Base-by-base conservation (phyloP, 2,888 invertebrate species). In the Sinodicranocentrus sp. region DNA sequence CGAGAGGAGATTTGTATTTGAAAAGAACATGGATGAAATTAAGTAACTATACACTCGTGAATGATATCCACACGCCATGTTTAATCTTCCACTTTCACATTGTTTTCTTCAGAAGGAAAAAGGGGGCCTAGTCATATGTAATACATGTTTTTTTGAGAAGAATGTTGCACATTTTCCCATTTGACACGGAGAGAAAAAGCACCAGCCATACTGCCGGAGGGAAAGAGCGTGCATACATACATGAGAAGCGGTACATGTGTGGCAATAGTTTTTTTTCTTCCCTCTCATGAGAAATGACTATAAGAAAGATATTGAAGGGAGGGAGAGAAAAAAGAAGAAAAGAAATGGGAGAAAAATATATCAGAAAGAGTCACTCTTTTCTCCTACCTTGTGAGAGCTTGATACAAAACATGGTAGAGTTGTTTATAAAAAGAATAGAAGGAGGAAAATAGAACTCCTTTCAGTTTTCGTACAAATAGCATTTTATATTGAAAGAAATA, bases 271-370 rank as follows among this genome's bases (percentile, higher is more conserved):
- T 71, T 70, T 57, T 10, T 19, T 33, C 33, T 33, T 10, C 10
- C 33, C 10, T 33, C 77, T 57, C 77, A 25, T 57, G 77, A 77
- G 77, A 77, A 77, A 67, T 59, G 33, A 57, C 33, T 57, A 68
- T 44, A 54, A 52, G 52, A 44, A 73, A 43, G 73, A 73, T 73
- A 75, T 75, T 54, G 75, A 75, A 75, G 48, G 25, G 72, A 33
- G 23, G 26, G 39, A 67, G 57, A 67, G 52, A 10, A 61, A 61
- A 26, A 61, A 43, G 25, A 59, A 72, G 39, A 43, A 57, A 13
- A 1, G 15, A 19, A 54, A 19, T 3, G 33, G 15, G 19, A 44
- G 25, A 63, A 61, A 43, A 65, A 25, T 3, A 63, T 19, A 33
- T 28, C 52, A 21, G 52, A n/a, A 61, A 26, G 52, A 70, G 26